Evolutionary conservation across 2,113 vertebrate genomes (phyloP), one percentile per base, ranked within the genome.

Genomic region (Camelus dromedarius): DNA sequence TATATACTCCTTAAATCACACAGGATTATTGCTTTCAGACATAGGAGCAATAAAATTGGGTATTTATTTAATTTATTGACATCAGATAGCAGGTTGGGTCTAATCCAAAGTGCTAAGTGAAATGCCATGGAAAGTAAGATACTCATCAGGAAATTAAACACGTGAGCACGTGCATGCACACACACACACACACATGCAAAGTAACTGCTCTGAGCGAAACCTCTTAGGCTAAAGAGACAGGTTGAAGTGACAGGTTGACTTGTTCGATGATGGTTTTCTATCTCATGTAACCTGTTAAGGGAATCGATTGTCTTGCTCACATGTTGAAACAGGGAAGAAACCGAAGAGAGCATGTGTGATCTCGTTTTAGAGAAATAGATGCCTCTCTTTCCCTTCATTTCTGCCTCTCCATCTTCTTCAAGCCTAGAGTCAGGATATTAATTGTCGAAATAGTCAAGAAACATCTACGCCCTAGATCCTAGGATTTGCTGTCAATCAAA

Each of bases 401-500:
- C 22, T 56, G 12, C 9, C 5, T 28, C 24, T 28, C 1, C 8
- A 77, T 0, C 2, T 76, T 62, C 24, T 42, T 2, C 3, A 20
- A 85, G 15, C 18, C 26, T 6, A 56, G 19, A 42, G 30, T 50
- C 58, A 30, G 9, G 76, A 20, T 35, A n/a, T 32, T 6, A 48
- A 76, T 42, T 83, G 9, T 22, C 2, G 54, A 80, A 84, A 75
- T 12, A 58, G 3, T 2, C 35, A 52, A 46, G 16, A 95, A 35
- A 75, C 2, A 60, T 20, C 3, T 46, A 22, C 52, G 5, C 1
- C 13, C 2, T 50, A 24, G 6, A 48, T 48, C 0, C 4, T 13
- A 42, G 22, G 8, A 3, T 10, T 8, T 42, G 1, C 18, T 24
- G 8, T 26, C 4, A 62, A 75, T 8, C 20, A 30, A 86, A 86